Evolutionary conservation across 1,140 invertebrate genomes (phyloP).

Genomic region (Homarus americanus): DNA sequence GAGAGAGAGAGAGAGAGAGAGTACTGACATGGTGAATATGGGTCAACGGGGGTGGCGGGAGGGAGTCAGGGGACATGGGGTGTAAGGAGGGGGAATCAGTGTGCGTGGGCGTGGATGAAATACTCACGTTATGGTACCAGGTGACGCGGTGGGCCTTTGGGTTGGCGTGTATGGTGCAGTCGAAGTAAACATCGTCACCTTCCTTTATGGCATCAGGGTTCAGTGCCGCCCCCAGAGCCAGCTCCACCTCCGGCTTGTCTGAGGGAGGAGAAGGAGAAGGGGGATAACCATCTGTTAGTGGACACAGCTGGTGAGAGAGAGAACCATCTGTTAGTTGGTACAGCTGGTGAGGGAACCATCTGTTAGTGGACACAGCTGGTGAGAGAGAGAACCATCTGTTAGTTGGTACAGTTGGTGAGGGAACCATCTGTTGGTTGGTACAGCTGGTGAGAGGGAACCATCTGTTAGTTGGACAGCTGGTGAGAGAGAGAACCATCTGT

Average conservation of each 20-base stretch:
- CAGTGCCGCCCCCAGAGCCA: conserved; percentile 45
- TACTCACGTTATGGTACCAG: conserved; percentile 95
- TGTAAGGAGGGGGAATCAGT: neutral
- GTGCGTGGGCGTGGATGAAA: neutral
- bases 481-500: too few species aligned
- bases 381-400: too few species aligned
- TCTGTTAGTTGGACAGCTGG: too few species aligned
- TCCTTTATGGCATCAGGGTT: conserved; percentile 83
- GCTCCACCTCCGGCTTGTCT: conserved; percentile 66
- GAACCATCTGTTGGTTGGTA: too few species aligned
- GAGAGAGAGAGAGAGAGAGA: neutral
- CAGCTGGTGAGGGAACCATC: too few species aligned
- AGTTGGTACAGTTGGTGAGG: too few species aligned
- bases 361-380: too few species aligned
- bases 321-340: too few species aligned
- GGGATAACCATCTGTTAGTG: neutral
- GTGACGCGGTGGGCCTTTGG: conserved; percentile 85
- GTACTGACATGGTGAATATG: too few species aligned
- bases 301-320: too few species aligned
- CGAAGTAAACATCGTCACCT: conserved; percentile 93
- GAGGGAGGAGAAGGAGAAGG: neutral
- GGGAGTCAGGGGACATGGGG: neutral
- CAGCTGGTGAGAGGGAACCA: too few species aligned
- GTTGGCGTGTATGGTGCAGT: conserved; percentile 91
- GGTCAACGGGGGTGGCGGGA: neutral